Percentiles rank a stretch among this genome's conserved stretches.
Evolutionary conservation across 2,888 invertebrate species (phyloP).

Genomic region (Orthosia incerta): DNA sequence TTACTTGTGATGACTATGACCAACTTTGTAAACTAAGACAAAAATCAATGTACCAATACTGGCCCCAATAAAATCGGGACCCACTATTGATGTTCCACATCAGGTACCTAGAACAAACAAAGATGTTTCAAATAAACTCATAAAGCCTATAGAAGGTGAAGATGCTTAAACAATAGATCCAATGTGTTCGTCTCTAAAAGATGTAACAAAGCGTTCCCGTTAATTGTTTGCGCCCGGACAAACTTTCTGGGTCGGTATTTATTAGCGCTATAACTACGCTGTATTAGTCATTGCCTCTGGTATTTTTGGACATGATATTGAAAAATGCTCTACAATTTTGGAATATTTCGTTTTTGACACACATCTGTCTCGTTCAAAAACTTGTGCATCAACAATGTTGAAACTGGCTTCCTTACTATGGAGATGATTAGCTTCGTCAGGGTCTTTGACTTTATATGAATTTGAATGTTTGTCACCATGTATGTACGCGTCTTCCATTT

Average conservation of each 20-base stretch:
- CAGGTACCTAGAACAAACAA: slow-evolving; percentile 64
- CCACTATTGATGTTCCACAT: slow-evolving; percentile 51
- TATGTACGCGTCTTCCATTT: slow-evolving; percentile 20
- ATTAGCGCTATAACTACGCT: slow-evolving; percentile 73
- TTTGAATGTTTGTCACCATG: slow-evolving; percentile 11
- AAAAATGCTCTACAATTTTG: slow-evolving; percentile 32
- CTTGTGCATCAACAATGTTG: neutral
- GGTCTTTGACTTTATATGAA: slow-evolving; percentile 22
- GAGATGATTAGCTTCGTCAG: slow-evolving; percentile 16
- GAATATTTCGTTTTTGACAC: slow-evolving; percentile 13
- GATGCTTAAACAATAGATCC: slow-evolving; percentile 72
- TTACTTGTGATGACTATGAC: neutral
- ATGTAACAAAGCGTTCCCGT: slow-evolving; percentile 77
- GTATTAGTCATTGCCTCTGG: slow-evolving; percentile 71
- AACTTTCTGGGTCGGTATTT: slow-evolving; percentile 80
- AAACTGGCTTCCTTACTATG: neutral
- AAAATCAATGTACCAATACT: slow-evolving; percentile 22
- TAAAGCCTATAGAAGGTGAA: slow-evolving; percentile 63
- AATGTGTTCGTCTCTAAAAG: slow-evolving; percentile 71
- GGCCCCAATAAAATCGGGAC: slow-evolving; percentile 45
- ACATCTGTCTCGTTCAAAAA: neutral
- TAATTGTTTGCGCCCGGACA: slow-evolving; percentile 80
- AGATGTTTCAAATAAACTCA: slow-evolving; percentile 63
- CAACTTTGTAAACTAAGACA: neutral
- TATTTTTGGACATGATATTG: slow-evolving; percentile 56